phyloP scores from a whole-genome alignment of 2,888 invertebrate genomes.

The Epirrita christyi region DNA sequence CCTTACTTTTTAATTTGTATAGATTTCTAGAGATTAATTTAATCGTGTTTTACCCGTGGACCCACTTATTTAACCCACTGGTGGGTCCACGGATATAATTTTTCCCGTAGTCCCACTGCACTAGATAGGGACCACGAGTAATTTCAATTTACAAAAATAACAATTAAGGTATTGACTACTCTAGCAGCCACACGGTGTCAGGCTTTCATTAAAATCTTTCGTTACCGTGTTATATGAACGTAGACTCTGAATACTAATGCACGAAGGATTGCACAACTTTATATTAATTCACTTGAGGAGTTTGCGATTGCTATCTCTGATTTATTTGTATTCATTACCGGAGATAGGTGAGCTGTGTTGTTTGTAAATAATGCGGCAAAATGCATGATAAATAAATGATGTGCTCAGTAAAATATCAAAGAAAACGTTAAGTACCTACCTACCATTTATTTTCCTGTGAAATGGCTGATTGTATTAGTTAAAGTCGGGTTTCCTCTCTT shows the following conservation, averaged over 20 bases:
- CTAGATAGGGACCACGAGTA: too few relatives aligned
- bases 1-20: too few relatives aligned
- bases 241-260: slow-evolving; percentile 77
- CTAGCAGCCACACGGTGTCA: slow-evolving; percentile 54
- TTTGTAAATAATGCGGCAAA: slow-evolving; percentile 41
- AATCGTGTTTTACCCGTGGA: too few relatives aligned
- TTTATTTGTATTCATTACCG: slow-evolving; percentile 77
- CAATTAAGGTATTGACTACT: slow-evolving; percentile 42
- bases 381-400: slow-evolving; percentile 38
- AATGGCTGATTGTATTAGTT: too few relatives aligned
- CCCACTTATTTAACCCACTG: too few relatives aligned
- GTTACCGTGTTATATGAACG: slow-evolving; percentile 75
- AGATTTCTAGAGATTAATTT: too few relatives aligned
- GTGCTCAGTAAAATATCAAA: background rate
- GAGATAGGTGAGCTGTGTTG: slow-evolving; percentile 48
- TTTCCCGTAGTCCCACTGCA: too few relatives aligned
- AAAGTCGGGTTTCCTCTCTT: too few relatives aligned
- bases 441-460: background rate
- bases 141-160: too few relatives aligned
- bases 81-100: too few relatives aligned
- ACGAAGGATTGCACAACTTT: slow-evolving; percentile 77
- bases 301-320: slow-evolving; percentile 66
- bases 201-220: slow-evolving; percentile 82
- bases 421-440: background rate
- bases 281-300: slow-evolving; percentile 80